Evolutionary conservation across 1,140 invertebrate species (phyloP).

Genomic region (Ostrea denselamellosa): DNA sequence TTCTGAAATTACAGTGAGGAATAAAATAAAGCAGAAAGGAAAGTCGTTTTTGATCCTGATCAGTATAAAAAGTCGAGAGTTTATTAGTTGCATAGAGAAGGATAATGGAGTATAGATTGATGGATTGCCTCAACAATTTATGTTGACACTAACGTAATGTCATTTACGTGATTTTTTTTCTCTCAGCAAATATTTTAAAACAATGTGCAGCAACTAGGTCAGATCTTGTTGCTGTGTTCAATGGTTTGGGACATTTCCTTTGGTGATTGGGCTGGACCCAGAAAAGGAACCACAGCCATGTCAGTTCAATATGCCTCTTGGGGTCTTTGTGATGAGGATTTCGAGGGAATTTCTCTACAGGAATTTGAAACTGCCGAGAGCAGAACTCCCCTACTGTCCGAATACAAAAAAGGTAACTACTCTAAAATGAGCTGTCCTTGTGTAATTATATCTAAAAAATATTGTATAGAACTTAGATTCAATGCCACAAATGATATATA

Average conservation of each 20-base stretch:
- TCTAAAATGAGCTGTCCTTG: neutral
- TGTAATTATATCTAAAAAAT: neutral
- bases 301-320: neutral
- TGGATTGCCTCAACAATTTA: slow-evolving; percentile 1
- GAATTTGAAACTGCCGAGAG: slow-evolving; percentile 47
- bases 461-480: too few species aligned
- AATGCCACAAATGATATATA: too few species aligned
- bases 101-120: neutral
- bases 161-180: slow-evolving; percentile 15
- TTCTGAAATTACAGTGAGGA: neutral
- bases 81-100: neutral
- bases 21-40: neutral
- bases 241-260: slow-evolving; percentile 33
- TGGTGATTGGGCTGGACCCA: slow-evolving; percentile 29
- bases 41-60: neutral
- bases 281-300: slow-evolving; percentile 16
- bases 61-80: neutral
- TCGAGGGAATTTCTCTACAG: slow-evolving; percentile 44
- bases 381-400: slow-evolving; percentile 40
- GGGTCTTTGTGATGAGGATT: slow-evolving; percentile 20
- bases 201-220: slow-evolving; percentile 13
- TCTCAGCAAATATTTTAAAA: neutral
- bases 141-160: neutral
- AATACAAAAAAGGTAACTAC: slow-evolving; percentile 42
- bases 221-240: slow-evolving; percentile 32